Conservation (phyloP, 23 tunicate species). For the Ciona savignyi region DNA sequence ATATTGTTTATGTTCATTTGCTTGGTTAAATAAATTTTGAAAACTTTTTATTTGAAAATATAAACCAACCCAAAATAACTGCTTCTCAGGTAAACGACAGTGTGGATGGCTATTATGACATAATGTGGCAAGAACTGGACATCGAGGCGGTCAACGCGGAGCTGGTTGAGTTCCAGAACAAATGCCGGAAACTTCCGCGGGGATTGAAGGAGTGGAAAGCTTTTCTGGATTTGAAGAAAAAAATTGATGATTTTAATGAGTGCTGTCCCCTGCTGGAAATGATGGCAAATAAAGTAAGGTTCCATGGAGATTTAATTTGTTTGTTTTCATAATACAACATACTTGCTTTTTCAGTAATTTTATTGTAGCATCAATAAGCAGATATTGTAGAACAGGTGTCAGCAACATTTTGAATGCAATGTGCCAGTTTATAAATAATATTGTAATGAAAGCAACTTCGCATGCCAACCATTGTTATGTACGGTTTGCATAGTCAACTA, state of each 20-base stretch:
- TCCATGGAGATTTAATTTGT: not conserved
- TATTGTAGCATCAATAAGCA: no score
- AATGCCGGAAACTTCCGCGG: constrained; percentile 87
- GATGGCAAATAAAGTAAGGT: constrained; percentile 80
- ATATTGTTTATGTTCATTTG: no score
- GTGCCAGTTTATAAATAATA: no score
- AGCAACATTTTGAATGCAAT: no score
- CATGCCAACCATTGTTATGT: no score
- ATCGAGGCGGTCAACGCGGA: constrained; percentile 79
- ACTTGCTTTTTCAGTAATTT: not conserved
- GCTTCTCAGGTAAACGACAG: constrained; percentile 54
- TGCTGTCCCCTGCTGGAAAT: constrained; percentile 92
- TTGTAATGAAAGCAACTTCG: no score
- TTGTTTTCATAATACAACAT: no score
- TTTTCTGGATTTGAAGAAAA: constrained; percentile 65
- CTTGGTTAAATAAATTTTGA: no score
- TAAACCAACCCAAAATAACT: not conserved
- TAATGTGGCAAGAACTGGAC: constrained; percentile 85
- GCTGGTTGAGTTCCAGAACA: constrained; percentile 80
- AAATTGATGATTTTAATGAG: constrained; percentile 93
- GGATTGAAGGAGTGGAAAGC: constrained; percentile 89
- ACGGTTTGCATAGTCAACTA: no score
- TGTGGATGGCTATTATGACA: constrained; percentile 90
- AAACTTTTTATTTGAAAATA: no score
- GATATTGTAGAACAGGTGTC: no score